Conservation (phyloP, 2,797 vertebrate species). For the Nasua narica region DNA sequence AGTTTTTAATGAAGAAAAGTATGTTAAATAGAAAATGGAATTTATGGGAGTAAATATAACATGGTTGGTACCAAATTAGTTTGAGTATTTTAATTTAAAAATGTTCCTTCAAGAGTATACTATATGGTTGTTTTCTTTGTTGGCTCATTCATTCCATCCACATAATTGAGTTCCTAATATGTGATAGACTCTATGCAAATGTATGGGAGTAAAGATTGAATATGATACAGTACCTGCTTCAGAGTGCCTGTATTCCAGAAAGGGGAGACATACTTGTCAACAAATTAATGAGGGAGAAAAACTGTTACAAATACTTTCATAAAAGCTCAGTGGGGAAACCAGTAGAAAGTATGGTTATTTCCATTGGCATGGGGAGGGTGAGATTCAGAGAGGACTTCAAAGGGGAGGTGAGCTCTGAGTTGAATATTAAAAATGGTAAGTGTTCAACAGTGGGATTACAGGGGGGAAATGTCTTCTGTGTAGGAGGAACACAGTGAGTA, state of each 20-base stretch:
- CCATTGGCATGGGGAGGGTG: background rate
- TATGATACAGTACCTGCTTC: background rate
- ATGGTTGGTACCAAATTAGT: background rate
- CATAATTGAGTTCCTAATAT: background rate
- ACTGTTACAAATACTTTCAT: background rate
- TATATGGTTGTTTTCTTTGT: background rate
- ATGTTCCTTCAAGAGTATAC: background rate
- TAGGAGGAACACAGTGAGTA: background rate
- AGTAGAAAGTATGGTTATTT: background rate
- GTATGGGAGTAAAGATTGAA: background rate
- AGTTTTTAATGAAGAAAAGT: slow-evolving; percentile 24
- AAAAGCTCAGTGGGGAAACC: background rate
- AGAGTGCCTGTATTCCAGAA: background rate
- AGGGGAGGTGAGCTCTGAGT: background rate
- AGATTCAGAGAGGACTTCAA: slow-evolving; percentile 7
- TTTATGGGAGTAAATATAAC: slow-evolving; percentile 22
- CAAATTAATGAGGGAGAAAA: background rate
- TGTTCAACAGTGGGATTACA: background rate
- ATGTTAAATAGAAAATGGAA: slow-evolving; percentile 17
- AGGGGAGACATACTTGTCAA: background rate
- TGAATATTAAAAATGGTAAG: background rate
- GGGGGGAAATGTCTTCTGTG: background rate
- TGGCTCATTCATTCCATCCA: background rate
- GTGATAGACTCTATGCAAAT: background rate
- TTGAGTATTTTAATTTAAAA: slow-evolving; percentile 32